Percentiles rank a stretch among this genome's conserved stretches.
These are phyloP conservation scores for Diplodus sargus DNA, from an alignment of 2,797 vertebrate species.

Conservation along the genomic window DNA sequence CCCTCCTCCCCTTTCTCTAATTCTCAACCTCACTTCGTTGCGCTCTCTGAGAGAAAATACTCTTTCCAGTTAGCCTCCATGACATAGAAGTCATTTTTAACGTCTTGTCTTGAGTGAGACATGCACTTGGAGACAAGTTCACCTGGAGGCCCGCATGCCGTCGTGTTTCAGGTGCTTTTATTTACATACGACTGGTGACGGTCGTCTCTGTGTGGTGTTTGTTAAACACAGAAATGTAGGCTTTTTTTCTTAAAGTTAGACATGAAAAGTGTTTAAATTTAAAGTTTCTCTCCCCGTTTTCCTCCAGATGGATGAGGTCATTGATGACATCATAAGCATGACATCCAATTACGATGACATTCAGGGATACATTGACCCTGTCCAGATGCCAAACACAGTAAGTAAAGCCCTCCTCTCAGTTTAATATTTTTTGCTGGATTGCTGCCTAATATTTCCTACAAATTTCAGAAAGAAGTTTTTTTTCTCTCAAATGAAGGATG, in stretches of 20 bases:
- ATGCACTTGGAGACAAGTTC: constrained; percentile 27
- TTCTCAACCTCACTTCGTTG: constrained; percentile 25
- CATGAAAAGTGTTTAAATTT: not conserved
- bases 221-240: not conserved
- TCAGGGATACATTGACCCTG: constrained; percentile 90
- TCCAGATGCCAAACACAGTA: constrained; percentile 97
- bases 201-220: constrained; percentile 1
- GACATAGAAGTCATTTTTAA: constrained; percentile 12
- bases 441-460: not conserved
- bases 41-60: constrained; percentile 22
- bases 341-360: constrained; percentile 91
- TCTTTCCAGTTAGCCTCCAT: constrained; percentile 12
- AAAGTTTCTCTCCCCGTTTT: constrained; percentile 29
- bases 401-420: constrained; percentile 60
- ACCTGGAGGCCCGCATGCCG: constrained; percentile 3
- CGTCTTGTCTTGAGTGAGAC: constrained; percentile 24
- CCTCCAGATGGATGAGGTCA: constrained; percentile 93
- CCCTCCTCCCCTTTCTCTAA: not conserved
- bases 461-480: not conserved
- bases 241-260: not conserved
- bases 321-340: constrained; percentile 97
- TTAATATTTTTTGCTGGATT: not conserved
- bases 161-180: constrained; percentile 25
- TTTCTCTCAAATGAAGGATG: not conserved
- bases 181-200: not conserved